These are phyloP conservation scores for Pterobdella sp. DNA, from an alignment of 2,888 invertebrate genomes.

Conservation along the genomic window DNA sequence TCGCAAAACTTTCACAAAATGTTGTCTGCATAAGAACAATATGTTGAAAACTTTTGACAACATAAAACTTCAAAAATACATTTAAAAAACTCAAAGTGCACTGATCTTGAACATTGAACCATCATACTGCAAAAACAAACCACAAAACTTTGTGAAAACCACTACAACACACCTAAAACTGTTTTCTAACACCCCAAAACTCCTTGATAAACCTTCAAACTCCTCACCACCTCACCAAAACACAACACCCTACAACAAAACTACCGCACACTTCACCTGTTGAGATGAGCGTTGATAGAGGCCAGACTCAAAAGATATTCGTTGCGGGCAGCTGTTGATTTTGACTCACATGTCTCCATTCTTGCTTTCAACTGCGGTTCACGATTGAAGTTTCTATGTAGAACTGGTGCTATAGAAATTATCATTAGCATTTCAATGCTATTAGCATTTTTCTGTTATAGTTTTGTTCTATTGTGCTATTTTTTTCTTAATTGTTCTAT, in stretches of 20 bases:
- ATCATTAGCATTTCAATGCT: too few species aligned
- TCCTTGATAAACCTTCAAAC: neutral
- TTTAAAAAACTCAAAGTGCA: too few species aligned
- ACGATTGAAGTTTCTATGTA: too few species aligned
- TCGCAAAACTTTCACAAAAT: too few species aligned
- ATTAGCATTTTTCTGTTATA: too few species aligned
- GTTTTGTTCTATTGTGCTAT: too few species aligned
- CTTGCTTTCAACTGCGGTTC: conserved; percentile 70
- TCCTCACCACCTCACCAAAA: neutral
- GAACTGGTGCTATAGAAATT: too few species aligned
- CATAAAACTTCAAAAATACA: too few species aligned
- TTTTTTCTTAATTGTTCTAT: too few species aligned
- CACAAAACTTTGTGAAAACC: neutral
- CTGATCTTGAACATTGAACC: too few species aligned
- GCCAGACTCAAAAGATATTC: conserved; percentile 84
- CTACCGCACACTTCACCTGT: conserved; percentile 52
- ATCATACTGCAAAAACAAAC: neutral
- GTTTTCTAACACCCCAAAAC: neutral
- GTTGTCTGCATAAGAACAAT: too few species aligned
- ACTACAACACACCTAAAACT: neutral
- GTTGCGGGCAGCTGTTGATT: conserved; percentile 85
- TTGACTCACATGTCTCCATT: conserved; percentile 81
- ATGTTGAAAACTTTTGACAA: too few species aligned
- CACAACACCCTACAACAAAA: neutral
- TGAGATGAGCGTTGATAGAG: conserved; percentile 85